Evolutionary conservation across 2,888 invertebrate species (phyloP).

Genomic region (Labia minor): DNA sequence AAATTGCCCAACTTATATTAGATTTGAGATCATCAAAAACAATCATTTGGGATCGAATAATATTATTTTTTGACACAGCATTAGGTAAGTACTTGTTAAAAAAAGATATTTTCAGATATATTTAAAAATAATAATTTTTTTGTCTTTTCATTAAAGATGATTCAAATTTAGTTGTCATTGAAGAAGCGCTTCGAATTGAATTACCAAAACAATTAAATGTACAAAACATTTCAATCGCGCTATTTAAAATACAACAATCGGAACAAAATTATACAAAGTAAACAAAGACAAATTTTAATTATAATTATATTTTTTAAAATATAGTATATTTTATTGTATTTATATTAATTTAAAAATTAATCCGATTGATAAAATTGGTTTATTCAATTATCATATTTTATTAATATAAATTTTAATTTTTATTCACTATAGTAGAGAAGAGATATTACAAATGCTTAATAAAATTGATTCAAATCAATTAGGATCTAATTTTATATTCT

Average conservation of each 20-base stretch:
- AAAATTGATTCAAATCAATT: slow-evolving; percentile 9
- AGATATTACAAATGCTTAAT: slow-evolving; percentile 3
- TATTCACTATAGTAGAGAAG: slow-evolving; percentile 17
- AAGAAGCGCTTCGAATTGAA: neutral
- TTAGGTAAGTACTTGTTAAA: slow-evolving; percentile 46
- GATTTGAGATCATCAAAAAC: slow-evolving; percentile 57
- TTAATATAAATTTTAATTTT: too few species aligned
- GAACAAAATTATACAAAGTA: slow-evolving; percentile 27
- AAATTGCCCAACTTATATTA: slow-evolving; percentile 64
- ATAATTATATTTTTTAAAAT: too few species aligned
- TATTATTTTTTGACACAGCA: slow-evolving; percentile 60
- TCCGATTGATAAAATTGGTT: too few species aligned
- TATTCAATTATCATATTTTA: too few species aligned
- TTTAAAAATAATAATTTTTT: slow-evolving; percentile 20
- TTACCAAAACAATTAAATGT: neutral
- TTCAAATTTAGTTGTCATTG: neutral
- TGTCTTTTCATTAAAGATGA: slow-evolving; percentile 15
- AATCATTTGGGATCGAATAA: slow-evolving; percentile 60
- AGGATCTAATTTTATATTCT: slow-evolving; percentile 47
- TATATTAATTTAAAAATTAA: too few species aligned
- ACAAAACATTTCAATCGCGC: slow-evolving; percentile 20
- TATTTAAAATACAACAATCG: slow-evolving; percentile 26
- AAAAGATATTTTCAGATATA: neutral
- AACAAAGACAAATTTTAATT: too few species aligned
- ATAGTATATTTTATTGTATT: too few species aligned